Evolutionary conservation across 2,888 invertebrate species (phyloP), one percentile per base, ranked within the genome.

Genomic region (Chelonus formosanus): DNA sequence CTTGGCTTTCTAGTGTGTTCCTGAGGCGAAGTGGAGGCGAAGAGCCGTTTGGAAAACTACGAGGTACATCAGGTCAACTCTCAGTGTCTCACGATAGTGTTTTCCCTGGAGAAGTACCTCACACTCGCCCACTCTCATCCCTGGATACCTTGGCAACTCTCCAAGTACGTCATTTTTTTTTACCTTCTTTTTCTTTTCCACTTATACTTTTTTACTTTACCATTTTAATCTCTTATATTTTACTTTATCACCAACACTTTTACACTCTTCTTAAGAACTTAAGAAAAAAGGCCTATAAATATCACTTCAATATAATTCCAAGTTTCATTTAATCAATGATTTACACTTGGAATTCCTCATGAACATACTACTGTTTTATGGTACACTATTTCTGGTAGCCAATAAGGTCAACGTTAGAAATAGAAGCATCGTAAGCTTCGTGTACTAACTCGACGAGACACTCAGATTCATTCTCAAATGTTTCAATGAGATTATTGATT

Each of bases 31-130:
- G 77, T 40, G 76, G 77, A 3, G 70, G 73, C 53, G 82, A 82
- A 58, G 82, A 83, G 40, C 76, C 80, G 5, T 79, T 79, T 68
- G 74, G 74, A 43, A 81, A 82, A 65, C 77, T 81, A 45, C 81
- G 82, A 20, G 79, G 86, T 48, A 86, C 86, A 58, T 79, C 81
- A 44, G 83, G 84, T 50, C 89, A 90, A 64, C 87, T 95, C 75
- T 95, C 95, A 70, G 92, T 95, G 77, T 95, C 95, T 32, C 95
- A 95, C 85, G 95, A 96, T 87, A 95, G 95, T 73, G 93, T 96
- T 77, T 96, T 96, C 87, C 93, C 94, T 63, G 93, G 92, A 65
- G 91, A 91, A 69, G 83, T 80, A 57, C 79, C 81, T 44, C 79
- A 80, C 57, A 79, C 80, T 62, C 79, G 83, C 44, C 81, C 84